Evolutionary conservation across 2,797 vertebrate genomes (phyloP), one percentile per base, ranked within the genome.

Genomic region (Paedocypris micromegethes): DNA sequence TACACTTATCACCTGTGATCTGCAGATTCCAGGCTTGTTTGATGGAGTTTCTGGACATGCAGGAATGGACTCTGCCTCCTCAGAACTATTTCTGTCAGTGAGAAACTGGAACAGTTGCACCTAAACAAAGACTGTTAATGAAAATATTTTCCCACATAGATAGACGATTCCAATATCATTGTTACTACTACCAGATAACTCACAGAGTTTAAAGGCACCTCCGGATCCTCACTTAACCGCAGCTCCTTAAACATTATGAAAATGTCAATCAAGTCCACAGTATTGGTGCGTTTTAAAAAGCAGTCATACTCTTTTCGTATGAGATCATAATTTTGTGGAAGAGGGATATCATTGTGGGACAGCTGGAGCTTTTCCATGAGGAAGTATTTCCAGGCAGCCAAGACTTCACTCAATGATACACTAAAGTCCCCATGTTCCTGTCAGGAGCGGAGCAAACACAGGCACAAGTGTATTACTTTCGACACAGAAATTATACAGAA

Each of bases 261-360:
- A 74, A 97, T 52, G 65, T 97, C 95, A 61, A 93, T 89, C 84
- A 99, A 82, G 86, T 98, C 96, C 80, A 98, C 72, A 58, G 91
- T 87, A 86, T 92, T 97, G 80, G 89, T 93, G 61, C 83, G 86
- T 70, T 85, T 88, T 83, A 98, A 85, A 80, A 96, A 93, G 72
- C 82, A 77, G 53, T 91, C 74, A 9, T 98, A 98, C 5, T 79
- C 83, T 82, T 88, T 88, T 81, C 78, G 86, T 73, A 94, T 82
- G 53, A 92, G 85, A 62, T 85, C 83, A 82, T 93, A 94, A 81
- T 90, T 90, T 79, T 91, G 88, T 72, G 86, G 83, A 72, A 81
- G 75, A 76, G 81, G 79, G 77, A 72, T 80, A 73, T 75, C 77
- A 67, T 90, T 82, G 55, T 77, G 61, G 2, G 81, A 79, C 81